Base-by-base conservation (phyloP, 2,113 vertebrate genomes). In the Hemiprocne comata region DNA sequence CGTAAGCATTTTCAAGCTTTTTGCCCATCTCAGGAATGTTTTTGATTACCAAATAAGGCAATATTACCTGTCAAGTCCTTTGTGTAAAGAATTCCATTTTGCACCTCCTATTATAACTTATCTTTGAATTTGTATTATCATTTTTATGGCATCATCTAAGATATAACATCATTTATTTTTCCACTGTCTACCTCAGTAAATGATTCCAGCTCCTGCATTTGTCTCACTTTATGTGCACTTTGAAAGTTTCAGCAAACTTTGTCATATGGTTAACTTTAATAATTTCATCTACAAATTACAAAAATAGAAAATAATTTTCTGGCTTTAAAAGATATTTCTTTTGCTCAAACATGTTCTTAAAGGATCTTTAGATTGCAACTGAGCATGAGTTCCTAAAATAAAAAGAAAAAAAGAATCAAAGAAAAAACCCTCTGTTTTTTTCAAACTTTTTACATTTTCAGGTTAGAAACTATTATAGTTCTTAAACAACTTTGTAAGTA, bases 351-450 rank as follows among this genome's bases (percentile, higher is more conserved):
- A 18, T 26, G 1, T 65, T 54, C n/a, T 54, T 33, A 64, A 72
- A 51, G 0, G 38, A 48, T 53, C 6, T 85, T 55, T 40, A 76
- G 24, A 66, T 26, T 85, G 3, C 3, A 90, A 67, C 64, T 64
- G 9, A 67, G 13, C 8, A 75, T 25, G 5, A 7, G 31, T 89
- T 58, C 19, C 21, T 44, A 74, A 36, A 57, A 57, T 17, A 36
- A 54, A 72, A 60, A 9, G 0, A 25, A 64, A 34, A 86, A 53
- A 26, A 0, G 34, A 50, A 53, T 0, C 34, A 44, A 24, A 1
- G 10, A 61, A 31, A 17, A 8, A 4, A 0, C 1, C 1, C 4
- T 21, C 6, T 1, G 26, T 51, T 64, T 71, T 82, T 5, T 40
- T 50, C 18, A 36, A 28, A 0, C 42, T 3, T 36, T 51, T 87